phyloP scores from a whole-genome alignment of 1,140 invertebrate genomes.

The Halictus rubicundus region DNA sequence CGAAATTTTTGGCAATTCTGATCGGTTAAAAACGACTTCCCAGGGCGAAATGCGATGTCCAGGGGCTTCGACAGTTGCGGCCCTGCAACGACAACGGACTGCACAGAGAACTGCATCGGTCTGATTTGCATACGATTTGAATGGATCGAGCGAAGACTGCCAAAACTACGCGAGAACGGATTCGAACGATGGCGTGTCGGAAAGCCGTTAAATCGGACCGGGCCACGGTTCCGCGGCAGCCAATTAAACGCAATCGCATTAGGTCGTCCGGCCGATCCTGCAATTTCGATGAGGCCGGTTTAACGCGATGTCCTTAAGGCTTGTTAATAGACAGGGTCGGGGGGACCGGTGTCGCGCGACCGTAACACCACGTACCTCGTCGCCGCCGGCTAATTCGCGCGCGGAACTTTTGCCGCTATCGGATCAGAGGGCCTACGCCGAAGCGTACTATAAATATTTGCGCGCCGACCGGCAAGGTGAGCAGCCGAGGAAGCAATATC shows the following conservation, averaged over 20 bases:
- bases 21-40: too few relatives aligned
- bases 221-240: background rate
- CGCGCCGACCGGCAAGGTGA: background rate
- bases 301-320: background rate
- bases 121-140: slow-evolving; percentile 47
- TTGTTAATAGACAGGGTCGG: background rate
- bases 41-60: too few relatives aligned
- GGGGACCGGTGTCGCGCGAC: too few relatives aligned
- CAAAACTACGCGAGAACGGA: slow-evolving; percentile 12
- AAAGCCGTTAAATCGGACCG: background rate
- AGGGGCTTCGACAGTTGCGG: background rate
- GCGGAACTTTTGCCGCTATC: background rate
- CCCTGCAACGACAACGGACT: background rate
- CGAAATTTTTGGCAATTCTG: too few relatives aligned
- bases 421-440: background rate
- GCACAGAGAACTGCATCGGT: background rate
- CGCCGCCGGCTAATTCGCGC: background rate
- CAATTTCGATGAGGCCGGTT: slow-evolving; percentile 1
- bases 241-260: slow-evolving; percentile 28
- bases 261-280: background rate
- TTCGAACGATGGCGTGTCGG: background rate
- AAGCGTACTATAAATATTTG: slow-evolving; percentile 9
- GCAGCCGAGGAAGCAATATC: background rate
- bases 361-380: background rate
- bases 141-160: slow-evolving; percentile 6